Base-by-base conservation (phyloP, 2,888 invertebrate genomes). In the Tenthredo amoena region DNA sequence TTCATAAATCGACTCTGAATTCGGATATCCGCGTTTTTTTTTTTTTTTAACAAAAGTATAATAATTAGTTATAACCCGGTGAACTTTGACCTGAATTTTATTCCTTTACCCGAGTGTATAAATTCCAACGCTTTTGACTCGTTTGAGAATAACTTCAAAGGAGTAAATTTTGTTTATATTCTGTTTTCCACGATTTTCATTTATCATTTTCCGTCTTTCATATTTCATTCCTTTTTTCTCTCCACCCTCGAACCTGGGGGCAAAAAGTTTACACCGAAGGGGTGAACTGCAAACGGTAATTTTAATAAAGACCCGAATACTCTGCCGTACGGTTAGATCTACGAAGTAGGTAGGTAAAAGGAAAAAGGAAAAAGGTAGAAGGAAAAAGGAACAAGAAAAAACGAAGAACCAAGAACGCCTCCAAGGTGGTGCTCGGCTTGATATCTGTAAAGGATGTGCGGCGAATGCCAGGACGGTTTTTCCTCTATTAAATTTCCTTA, bases 361-460 rank as follows among this genome's bases (percentile, higher is more conserved):
- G 12, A 58, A n/a, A 43, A 43, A 43, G 2, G 10, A 43, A 43
- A 2, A 43, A 0, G 40, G 10, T 10, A 43, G 10, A 43, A 10
- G 40, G 10, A 10, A 26, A 26, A 37, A 37, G 4, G 37, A 37
- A 37, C 4, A 37, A 37, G 37, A 15, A 55, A 55, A 5, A n/a
- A 55, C 1, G 21, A 68, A 72, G 71, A 18, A 72, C 9, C n/a
- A 9, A 21, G 40, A 40, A 74, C 40, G 74, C 15, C 74, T 77
- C n/a, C 7, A 34, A 34, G 55, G 50, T 76, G 71, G 43, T 43
- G n/a, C 21, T 65, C 15, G 81, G 26, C 21, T 62, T 81, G 81
- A 81, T 65, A 81, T 81, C 81, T 58, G 81, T 50, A 81, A 81
- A 81, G 81, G 62, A 81, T 81, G 81, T 81, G 65, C 62, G 31